Percentiles rank a stretch among this genome's conserved stretches.
phyloP scores from a whole-genome alignment of 1,140 invertebrate species.

The Pseudomyrmex concolor region DNA sequence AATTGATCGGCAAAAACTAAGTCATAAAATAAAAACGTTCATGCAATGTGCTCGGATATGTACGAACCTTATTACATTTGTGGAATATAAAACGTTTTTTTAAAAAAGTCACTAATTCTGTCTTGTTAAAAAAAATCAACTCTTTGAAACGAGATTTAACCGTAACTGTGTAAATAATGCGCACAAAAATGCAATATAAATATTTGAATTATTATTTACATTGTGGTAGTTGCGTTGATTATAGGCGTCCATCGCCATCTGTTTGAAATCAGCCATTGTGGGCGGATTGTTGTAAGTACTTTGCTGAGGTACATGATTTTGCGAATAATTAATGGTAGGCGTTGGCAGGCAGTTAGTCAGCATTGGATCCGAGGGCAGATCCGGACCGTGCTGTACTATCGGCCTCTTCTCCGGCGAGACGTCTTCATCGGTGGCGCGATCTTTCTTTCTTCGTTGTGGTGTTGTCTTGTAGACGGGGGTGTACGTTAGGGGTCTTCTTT shows the following conservation, averaged over 20 bases:
- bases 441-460: slow-evolving; percentile 85
- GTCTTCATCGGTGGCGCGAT: slow-evolving; percentile 73
- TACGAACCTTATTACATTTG: too few relatives aligned
- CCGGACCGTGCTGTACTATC: slow-evolving; percentile 74
- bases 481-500: slow-evolving; percentile 85
- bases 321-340: slow-evolving; percentile 74
- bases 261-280: slow-evolving; percentile 81
- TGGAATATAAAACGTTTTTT: too few relatives aligned
- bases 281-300: slow-evolving; percentile 77
- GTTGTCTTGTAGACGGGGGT: slow-evolving; percentile 86
- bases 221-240: slow-evolving; percentile 82
- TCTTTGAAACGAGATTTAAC: too few relatives aligned
- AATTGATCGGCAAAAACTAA: background rate
- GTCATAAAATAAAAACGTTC: too few relatives aligned
- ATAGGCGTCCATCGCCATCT: slow-evolving; percentile 82
- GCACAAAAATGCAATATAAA: background rate
- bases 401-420: slow-evolving; percentile 79
- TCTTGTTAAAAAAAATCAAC: background rate
- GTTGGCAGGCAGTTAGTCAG: slow-evolving; percentile 74
- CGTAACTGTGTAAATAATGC: background rate
- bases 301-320: slow-evolving; percentile 74
- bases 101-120: background rate
- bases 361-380: slow-evolving; percentile 73
- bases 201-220: slow-evolving; percentile 67
- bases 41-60: too few relatives aligned